Conservation (phyloP, 2,113 vertebrate genomes). For the Eupsittula cactorum region DNA sequence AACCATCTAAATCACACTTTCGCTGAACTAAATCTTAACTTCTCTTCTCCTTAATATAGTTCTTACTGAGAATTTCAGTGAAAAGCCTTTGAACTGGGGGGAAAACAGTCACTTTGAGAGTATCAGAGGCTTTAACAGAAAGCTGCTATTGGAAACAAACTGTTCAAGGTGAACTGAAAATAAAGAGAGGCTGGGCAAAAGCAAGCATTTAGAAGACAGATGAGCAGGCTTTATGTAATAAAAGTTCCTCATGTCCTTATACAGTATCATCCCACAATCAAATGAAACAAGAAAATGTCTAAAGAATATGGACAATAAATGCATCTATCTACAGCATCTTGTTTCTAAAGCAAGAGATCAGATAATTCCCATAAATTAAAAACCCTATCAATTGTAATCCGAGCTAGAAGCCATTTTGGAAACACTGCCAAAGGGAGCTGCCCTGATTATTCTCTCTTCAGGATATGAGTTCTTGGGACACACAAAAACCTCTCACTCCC, state of each 20-base stretch:
- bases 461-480: slow-evolving; percentile 80
- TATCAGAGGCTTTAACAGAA: background rate
- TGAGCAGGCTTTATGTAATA: slow-evolving; percentile 66
- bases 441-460: slow-evolving; percentile 74
- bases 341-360: slow-evolving; percentile 76
- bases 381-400: slow-evolving; percentile 70
- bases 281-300: slow-evolving; percentile 74
- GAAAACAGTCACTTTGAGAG: background rate
- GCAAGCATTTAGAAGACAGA: slow-evolving; percentile 42
- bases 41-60: background rate
- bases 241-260: slow-evolving; percentile 68
- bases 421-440: slow-evolving; percentile 64
- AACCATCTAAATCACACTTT: background rate
- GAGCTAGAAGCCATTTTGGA: slow-evolving; percentile 47
- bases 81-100: background rate
- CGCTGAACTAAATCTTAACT: background rate
- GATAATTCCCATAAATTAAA: slow-evolving; percentile 81
- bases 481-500: slow-evolving; percentile 71
- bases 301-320: slow-evolving; percentile 73
- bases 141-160: background rate
- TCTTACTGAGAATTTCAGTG: background rate
- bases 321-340: slow-evolving; percentile 72
- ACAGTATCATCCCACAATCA: slow-evolving; percentile 76
- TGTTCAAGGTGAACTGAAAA: background rate
- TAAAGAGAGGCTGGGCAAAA: slow-evolving; percentile 48